These are phyloP conservation scores for Nothoprocta pentlandii DNA, from an alignment of 2,113 vertebrate species.

Conservation along the genomic window DNA sequence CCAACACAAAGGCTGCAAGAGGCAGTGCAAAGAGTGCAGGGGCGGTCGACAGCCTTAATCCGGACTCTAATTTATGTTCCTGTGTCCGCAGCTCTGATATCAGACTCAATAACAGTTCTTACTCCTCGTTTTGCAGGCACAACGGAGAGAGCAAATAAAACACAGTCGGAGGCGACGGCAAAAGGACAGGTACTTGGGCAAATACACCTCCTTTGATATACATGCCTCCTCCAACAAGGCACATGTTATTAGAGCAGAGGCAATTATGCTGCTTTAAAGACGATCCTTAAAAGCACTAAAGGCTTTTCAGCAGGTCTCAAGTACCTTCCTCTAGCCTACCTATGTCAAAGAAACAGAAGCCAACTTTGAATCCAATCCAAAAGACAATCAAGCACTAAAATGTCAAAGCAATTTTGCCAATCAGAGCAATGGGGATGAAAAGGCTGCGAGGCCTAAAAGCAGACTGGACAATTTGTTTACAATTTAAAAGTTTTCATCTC, in stretches of 20 bases:
- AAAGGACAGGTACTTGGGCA: neutral
- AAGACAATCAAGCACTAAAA: constrained; percentile 50
- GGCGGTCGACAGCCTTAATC: neutral
- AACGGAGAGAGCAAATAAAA: neutral
- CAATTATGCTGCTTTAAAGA: constrained; percentile 2
- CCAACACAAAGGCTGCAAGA: neutral
- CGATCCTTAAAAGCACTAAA: neutral
- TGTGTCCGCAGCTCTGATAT: neutral
- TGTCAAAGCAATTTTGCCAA: constrained; percentile 36
- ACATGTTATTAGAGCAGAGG: constrained; percentile 5
- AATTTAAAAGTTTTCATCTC: neutral
- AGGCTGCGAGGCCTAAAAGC: neutral
- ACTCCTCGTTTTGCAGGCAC: neutral
- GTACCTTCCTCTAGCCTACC: neutral
- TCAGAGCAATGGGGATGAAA: neutral
- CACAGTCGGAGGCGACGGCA: neutral
- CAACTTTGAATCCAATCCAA: constrained; percentile 38
- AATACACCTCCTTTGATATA: neutral
- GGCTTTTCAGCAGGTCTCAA: constrained; percentile 8
- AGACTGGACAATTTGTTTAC: neutral
- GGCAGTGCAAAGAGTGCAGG: neutral
- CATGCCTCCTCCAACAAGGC: neutral
- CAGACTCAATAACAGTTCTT: neutral
- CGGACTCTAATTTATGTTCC: neutral
- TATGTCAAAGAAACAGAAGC: constrained; percentile 14